Percentiles rank a stretch among this genome's conserved stretches.
These are phyloP conservation scores for Dallia pectoralis DNA, from an alignment of 2,797 vertebrate genomes.

Conservation along the genomic window DNA sequence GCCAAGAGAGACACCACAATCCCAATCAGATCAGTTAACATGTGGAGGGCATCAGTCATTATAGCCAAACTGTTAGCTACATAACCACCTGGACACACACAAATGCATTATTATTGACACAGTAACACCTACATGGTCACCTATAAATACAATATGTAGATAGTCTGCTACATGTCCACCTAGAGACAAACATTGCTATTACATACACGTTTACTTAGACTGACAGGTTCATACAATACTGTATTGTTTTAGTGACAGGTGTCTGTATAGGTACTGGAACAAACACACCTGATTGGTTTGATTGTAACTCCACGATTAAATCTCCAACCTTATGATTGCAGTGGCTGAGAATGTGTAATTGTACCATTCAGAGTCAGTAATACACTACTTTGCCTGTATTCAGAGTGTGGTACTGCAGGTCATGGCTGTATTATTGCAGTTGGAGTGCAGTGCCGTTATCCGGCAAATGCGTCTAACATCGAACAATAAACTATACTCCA, in stretches of 20 bases:
- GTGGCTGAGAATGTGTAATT: neutral
- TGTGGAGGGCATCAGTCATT: constrained; percentile 96
- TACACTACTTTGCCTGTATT: neutral
- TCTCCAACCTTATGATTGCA: neutral
- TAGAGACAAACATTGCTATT: constrained; percentile 71
- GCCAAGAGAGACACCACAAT: constrained; percentile 93
- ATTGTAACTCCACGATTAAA: neutral
- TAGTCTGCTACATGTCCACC: neutral
- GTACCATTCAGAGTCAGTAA: neutral
- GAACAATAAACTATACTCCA: too few relatives aligned
- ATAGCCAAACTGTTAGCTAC: constrained; percentile 94
- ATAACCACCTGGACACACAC: constrained; percentile 82
- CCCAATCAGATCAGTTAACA: constrained; percentile 91
- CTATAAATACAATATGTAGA: neutral
- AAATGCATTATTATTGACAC: neutral
- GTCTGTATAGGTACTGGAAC: neutral
- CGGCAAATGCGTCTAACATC: too few relatives aligned
- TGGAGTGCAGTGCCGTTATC: too few relatives aligned
- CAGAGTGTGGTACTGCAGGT: too few relatives aligned
- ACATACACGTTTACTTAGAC: constrained; percentile 85
- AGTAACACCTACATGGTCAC: neutral
- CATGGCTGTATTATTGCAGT: too few relatives aligned
- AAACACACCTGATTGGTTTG: neutral
- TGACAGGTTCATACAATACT: neutral
- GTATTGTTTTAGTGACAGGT: neutral